phyloP scores from a whole-genome alignment of 2,797 vertebrate genomes.

The Brachyalestes nurse region DNA sequence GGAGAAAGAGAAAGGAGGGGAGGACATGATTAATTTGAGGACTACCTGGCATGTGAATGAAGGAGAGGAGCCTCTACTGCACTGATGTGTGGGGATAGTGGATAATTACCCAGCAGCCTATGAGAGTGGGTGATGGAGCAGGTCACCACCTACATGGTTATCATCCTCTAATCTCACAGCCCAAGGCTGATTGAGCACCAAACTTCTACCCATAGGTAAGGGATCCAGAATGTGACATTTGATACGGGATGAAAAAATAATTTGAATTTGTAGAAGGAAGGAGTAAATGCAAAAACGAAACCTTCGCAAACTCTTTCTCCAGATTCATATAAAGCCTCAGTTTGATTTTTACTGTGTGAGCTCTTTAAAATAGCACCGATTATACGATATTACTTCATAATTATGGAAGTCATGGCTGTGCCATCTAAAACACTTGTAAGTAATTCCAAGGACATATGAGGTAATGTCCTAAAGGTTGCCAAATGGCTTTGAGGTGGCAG shows the following conservation, averaged over 20 bases:
- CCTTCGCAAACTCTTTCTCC: neutral
- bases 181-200: neutral
- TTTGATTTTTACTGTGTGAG: slow-evolving; percentile 53
- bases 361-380: slow-evolving; percentile 62
- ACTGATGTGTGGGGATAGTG: slow-evolving; percentile 79
- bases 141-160: slow-evolving; percentile 41
- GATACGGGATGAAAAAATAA: neutral
- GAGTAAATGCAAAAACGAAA: slow-evolving; percentile 19
- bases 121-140: slow-evolving; percentile 58
- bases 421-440: slow-evolving; percentile 68
- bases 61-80: slow-evolving; percentile 72
- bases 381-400: slow-evolving; percentile 60
- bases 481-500: slow-evolving; percentile 68
- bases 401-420: slow-evolving; percentile 67
- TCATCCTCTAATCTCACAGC: slow-evolving; percentile 29
- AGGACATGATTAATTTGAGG: slow-evolving; percentile 83
- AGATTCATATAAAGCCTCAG: slow-evolving; percentile 12
- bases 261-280: slow-evolving; percentile 1
- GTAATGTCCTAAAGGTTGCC: slow-evolving; percentile 69
- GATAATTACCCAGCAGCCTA: slow-evolving; percentile 82
- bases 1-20: slow-evolving; percentile 24
- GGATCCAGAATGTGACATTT: neutral
- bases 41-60: slow-evolving; percentile 85
- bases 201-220: neutral
- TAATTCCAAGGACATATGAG: slow-evolving; percentile 76